Base-by-base conservation (phyloP, 2,797 vertebrate genomes). In the Alca torda region DNA sequence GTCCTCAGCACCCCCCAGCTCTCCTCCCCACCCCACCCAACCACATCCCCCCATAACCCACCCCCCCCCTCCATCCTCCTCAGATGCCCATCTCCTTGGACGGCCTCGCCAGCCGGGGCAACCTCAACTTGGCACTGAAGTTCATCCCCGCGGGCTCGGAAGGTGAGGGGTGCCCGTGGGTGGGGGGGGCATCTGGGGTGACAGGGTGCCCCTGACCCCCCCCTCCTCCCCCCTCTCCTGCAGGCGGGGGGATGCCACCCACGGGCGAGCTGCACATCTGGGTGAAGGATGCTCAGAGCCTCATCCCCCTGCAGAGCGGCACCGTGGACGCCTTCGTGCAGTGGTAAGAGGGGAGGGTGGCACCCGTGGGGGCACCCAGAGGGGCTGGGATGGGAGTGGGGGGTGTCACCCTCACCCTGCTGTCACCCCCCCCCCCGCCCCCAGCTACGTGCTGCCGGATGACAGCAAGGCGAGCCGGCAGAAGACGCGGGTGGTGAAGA, bases 181-280 rank as follows among this genome's bases (percentile, higher is more conserved):
- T 23, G 24, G 9, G 2, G 6, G 4, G 41, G 30, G 30, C 10
- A 17, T 31, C 18, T 0, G 13, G 39, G 33, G 0, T 1, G 37
- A 41, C n/a, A 8, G 65, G 15, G 43, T 43, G 43, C 16, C 41
- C 41, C 41, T 43, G 41, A 43, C 41, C 41, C n/a, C n/a, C n/a
- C n/a, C n/a, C n/a, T n/a, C n/a, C n/a, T n/a, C 41, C 41, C 41
- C 41, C 16, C 41, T 43, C 41, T 43, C 41, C 88, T 4, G 0
- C 96, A 99, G 99, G 98, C 13, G 91, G 73, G 2, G 99, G 99
- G 53, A 96, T 98, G 81, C 99, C 99, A 21, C 97, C 98, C 56
- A 99, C 99, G 3, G 99, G 99, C 19, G 99, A 99, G 96, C 98
- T 99, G 84, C 99, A 99, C 97, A 99, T 99, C 97, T 99, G 99